Percentiles rank a stretch among this genome's conserved stretches.
Conservation (phyloP, 2,888 invertebrate species). For the Netelia virgata region DNA sequence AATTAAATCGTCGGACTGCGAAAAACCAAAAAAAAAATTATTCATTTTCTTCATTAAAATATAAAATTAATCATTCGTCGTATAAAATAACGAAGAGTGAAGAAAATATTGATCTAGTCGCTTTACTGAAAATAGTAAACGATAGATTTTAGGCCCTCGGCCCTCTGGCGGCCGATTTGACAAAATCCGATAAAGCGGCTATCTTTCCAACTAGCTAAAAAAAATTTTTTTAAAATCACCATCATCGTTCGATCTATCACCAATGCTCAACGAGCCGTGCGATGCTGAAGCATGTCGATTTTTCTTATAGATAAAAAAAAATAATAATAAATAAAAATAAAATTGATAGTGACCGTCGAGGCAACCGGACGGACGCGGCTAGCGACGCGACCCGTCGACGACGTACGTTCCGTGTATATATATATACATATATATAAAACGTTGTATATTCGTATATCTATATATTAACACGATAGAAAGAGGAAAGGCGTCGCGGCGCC, state of each 20-base stretch:
- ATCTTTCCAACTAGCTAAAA: not conserved
- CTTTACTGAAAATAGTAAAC: no score
- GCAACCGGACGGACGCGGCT: slow-evolving; percentile 8
- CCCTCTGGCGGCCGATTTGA: no score
- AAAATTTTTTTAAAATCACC: not conserved
- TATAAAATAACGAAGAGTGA: no score
- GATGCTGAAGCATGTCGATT: not conserved
- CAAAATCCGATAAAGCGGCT: not conserved
- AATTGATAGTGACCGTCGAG: slow-evolving; percentile 9
- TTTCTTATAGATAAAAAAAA: not conserved
- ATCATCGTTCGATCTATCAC: slow-evolving; percentile 20
- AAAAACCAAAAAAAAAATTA: no score
- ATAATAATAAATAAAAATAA: not conserved
- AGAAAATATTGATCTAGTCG: no score
- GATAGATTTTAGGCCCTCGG: no score
- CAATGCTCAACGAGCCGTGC: not conserved
- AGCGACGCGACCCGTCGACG: slow-evolving; percentile 4
- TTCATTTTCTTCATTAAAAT: no score
- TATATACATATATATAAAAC: not conserved
- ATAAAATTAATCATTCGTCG: no score
- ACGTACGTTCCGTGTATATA: not conserved
- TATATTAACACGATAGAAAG: not conserved
- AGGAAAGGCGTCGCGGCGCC: slow-evolving; percentile 40
- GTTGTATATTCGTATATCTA: no score
- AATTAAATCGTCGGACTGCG: no score